Base-by-base conservation (phyloP, 2,888 invertebrate genomes). In the Tiliacea aurago region DNA sequence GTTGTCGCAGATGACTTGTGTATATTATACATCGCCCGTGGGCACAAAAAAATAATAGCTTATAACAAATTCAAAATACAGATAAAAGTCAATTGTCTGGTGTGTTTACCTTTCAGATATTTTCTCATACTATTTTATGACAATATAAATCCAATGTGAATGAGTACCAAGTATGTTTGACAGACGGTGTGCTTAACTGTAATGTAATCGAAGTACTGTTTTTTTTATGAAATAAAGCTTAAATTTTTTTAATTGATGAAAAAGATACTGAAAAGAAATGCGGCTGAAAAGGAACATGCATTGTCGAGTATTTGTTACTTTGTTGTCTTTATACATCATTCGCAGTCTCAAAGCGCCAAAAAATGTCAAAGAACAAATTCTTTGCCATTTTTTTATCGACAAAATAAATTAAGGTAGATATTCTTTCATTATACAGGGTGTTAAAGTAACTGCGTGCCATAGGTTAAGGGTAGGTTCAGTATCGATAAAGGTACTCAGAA, bases 11-110 rank as follows among this genome's bases (percentile, higher is more conserved):
- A 78, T 70, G 37, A 64, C 62, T 78, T 33, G 62, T 53, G 45
- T 80, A 37, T 69, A 37, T 70, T 80, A 37, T 69, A 37, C 67
- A 64, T 73, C 13, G 67, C 73, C 61, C 2, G 33, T 51, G 43
- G 73, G 51, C 20, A 59, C 51, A 66, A 71, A 73, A 83, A 68
- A 67, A 72, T 81, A 70, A 81, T 71, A 86, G 70, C 11, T 59
- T 71, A 66, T 64, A 70, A 72, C 58, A 64, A 37, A 18, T 64
- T 69, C 28, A 68, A 80, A 83, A 83, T 83, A 74, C 78, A 79
- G 33, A 67, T 83, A 74, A 83, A 81, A 81, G 55, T 69, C 79
- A 67, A 63, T 66, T 55, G 58, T 70, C 49, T 83, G 51, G 20
- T 56, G 55, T 70, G 37, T 74, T 70, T 74, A 68, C 56, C 43